Evolutionary conservation across 2,797 vertebrate species (phyloP).

Genomic region (Xenentodon cancila): DNA sequence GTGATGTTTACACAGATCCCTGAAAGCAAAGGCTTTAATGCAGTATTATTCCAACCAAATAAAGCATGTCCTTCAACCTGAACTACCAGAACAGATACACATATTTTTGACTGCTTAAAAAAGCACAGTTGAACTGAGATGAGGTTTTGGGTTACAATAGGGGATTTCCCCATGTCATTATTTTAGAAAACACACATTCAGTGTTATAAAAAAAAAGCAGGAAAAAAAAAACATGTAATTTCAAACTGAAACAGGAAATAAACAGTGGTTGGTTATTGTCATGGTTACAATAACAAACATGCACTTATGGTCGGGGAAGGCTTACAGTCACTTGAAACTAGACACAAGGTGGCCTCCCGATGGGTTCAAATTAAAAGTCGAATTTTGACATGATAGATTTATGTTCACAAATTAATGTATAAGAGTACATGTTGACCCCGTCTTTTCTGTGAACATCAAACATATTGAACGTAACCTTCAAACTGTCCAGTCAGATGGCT

Average conservation of each 20-base stretch:
- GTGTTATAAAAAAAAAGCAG: neutral
- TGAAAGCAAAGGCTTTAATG: conserved; percentile 14
- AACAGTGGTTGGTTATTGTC: neutral
- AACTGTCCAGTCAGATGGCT: too few species aligned
- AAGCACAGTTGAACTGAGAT: neutral
- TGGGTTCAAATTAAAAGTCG: too few species aligned
- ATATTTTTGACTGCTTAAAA: neutral
- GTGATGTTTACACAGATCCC: conserved; percentile 25
- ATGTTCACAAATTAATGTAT: too few species aligned
- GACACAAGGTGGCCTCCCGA: too few species aligned
- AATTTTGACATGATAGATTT: too few species aligned
- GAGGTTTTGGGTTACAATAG: neutral
- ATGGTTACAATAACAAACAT: conserved; percentile 20
- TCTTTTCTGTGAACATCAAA: too few species aligned
- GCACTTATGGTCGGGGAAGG: neutral
- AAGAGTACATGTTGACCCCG: too few species aligned
- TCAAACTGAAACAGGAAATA: conserved; percentile 16
- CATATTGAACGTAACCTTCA: too few species aligned
- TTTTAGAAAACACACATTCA: neutral
- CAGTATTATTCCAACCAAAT: conserved; percentile 5
- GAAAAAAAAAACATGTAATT: neutral
- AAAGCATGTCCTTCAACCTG: neutral
- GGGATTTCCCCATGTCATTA: conserved; percentile 12
- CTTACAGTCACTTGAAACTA: too few species aligned
- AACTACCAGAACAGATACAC: neutral